A percentile compares a stretch with the other conserved stretches of the same genome.
These are phyloP conservation scores for Bubo blakistoni DNA, from an alignment of 2,113 vertebrate species.

Conservation along the genomic window DNA sequence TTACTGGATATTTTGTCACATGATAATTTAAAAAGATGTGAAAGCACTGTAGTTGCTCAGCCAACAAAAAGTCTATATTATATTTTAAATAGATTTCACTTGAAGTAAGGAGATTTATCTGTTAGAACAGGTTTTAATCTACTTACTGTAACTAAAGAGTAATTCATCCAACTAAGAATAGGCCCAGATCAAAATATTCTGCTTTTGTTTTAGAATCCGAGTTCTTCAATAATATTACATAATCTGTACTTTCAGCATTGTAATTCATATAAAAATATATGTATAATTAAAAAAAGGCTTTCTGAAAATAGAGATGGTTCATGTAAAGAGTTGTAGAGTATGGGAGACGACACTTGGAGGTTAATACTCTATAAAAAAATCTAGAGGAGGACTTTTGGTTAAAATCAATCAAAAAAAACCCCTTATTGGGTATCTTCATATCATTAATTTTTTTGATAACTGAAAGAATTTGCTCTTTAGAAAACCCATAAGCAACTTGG, in stretches of 20 bases:
- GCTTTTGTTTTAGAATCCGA: neutral
- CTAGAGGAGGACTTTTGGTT: neutral
- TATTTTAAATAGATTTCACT: neutral
- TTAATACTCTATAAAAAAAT: neutral
- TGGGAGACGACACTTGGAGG: neutral
- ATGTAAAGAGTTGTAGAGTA: neutral
- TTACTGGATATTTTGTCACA: neutral
- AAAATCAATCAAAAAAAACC: neutral
- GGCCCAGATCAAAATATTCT: neutral
- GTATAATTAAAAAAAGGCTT: neutral
- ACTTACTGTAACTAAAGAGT: neutral
- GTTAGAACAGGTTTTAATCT: neutral
- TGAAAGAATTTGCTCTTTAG: neutral
- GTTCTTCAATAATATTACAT: neutral
- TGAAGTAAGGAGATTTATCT: neutral
- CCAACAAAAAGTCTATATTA: neutral
- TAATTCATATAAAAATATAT: neutral
- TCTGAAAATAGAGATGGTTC: neutral
- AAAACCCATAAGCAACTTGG: neutral
- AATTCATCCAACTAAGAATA: neutral
- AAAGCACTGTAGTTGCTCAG: neutral
- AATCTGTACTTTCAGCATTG: neutral
- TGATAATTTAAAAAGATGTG: neutral
- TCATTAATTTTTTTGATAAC: neutral
- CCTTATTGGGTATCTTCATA: accelerated